Evolutionary conservation across 1,140 invertebrate species (phyloP).

Genomic region (Euschistus heros): DNA sequence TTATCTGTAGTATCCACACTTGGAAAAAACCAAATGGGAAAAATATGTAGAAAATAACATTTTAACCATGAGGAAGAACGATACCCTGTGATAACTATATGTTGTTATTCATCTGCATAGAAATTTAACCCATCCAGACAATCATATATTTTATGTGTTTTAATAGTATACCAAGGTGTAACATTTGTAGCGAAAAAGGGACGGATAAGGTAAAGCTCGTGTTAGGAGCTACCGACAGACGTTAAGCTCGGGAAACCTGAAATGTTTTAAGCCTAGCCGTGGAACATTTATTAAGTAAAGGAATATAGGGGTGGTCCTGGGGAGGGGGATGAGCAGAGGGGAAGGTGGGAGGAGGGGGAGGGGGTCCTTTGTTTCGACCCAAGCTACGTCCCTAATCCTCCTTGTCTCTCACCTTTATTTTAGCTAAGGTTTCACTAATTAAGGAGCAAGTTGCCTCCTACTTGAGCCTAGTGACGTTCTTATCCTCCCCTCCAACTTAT

Average conservation of each 20-base stretch:
- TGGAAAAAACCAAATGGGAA: too few relatives aligned
- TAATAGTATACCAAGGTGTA: too few relatives aligned
- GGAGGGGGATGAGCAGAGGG: neutral
- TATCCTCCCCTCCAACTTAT: slow-evolving; percentile 6
- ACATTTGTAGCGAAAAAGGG: neutral
- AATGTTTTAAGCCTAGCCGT: slow-evolving; percentile 6
- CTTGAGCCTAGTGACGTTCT: slow-evolving; percentile 2
- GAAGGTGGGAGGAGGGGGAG: neutral
- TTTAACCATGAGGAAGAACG: too few relatives aligned
- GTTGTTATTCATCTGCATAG: too few relatives aligned
- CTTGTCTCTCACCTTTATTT: slow-evolving; percentile 13
- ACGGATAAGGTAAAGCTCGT: neutral
- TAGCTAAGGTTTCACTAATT: slow-evolving; percentile 8
- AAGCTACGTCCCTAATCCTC: neutral
- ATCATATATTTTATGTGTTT: too few relatives aligned
- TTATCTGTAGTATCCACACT: too few relatives aligned
- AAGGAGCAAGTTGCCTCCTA: slow-evolving; percentile 6
- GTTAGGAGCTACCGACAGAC: neutral
- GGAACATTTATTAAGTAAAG: slow-evolving; percentile 12
- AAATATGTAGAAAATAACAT: too few relatives aligned
- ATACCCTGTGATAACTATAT: too few relatives aligned
- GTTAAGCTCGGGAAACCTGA: neutral
- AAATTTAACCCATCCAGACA: too few relatives aligned
- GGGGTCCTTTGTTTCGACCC: slow-evolving; percentile 4
- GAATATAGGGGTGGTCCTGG: neutral